phyloP scores from a whole-genome alignment of 2,797 vertebrate species.

The Muscicapa striata region DNA sequence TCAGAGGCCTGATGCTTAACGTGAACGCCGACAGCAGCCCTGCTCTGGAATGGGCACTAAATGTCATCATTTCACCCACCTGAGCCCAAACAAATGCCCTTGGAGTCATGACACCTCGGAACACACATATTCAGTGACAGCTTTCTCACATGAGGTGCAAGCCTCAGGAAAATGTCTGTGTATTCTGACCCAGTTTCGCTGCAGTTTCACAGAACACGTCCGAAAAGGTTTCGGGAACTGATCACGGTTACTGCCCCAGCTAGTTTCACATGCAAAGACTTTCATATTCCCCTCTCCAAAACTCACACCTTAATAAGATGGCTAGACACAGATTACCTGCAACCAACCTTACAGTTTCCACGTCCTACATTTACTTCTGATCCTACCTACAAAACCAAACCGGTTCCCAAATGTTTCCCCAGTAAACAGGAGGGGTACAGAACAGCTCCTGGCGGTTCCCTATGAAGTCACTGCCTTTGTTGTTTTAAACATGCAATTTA shows the following conservation, averaged over 20 bases:
- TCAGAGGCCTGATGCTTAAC: not conserved
- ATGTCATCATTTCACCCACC: not conserved
- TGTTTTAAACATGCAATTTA: slow-evolving; percentile 75
- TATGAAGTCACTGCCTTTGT: slow-evolving; percentile 78
- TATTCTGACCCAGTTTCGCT: not conserved
- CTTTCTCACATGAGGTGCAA: not conserved
- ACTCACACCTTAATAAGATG: slow-evolving; percentile 39
- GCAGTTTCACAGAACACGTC: not conserved
- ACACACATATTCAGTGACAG: not conserved
- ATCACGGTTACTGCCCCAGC: not conserved
- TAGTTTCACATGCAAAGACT: slow-evolving; percentile 38
- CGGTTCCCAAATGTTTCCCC: slow-evolving; percentile 66
- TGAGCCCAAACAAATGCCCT: not conserved
- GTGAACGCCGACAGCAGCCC: not conserved
- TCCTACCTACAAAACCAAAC: slow-evolving; percentile 77
- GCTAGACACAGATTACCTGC: slow-evolving; percentile 37
- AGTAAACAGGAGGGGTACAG: slow-evolving; percentile 56
- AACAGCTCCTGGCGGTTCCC: slow-evolving; percentile 68
- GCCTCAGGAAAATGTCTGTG: not conserved
- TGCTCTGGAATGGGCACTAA: not conserved
- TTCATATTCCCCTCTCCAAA: not conserved
- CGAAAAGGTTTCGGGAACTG: slow-evolving; percentile 9
- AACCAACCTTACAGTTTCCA: slow-evolving; percentile 30
- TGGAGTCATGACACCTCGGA: not conserved
- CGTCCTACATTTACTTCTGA: slow-evolving; percentile 67